phyloP scores from a whole-genome alignment of 1,140 invertebrate species.

The Leptoteleia sp. region DNA sequence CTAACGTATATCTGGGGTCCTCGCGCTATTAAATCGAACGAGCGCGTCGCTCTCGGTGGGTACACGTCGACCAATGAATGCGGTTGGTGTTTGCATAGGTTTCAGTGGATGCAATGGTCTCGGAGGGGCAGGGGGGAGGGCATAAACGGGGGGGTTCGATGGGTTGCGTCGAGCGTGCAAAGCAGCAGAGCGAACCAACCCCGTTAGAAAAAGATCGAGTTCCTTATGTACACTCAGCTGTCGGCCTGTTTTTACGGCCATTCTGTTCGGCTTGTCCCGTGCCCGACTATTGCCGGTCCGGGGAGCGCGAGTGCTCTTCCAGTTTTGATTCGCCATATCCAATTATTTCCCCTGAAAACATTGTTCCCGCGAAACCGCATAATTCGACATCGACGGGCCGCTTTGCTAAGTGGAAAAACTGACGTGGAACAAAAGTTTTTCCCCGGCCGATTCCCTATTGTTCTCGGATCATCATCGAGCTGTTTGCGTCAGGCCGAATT shows the following conservation, averaged over 20 bases:
- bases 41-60: conserved; percentile 64
- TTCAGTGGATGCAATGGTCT: conserved; percentile 69
- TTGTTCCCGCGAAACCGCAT: not conserved
- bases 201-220: conserved; percentile 57
- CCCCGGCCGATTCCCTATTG: conserved; percentile 9
- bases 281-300: conserved; percentile 44
- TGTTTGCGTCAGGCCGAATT: conserved; percentile 29
- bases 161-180: conserved; percentile 65
- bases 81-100: conserved; percentile 76
- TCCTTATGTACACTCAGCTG: conserved; percentile 72
- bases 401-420: too few relatives aligned
- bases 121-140: conserved; percentile 32
- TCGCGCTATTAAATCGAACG: conserved; percentile 69
- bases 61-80: conserved; percentile 72
- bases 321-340: too few relatives aligned
- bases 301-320: too few relatives aligned
- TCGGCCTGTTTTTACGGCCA: conserved; percentile 67
- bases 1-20: conserved; percentile 64
- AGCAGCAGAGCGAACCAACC: conserved; percentile 43
- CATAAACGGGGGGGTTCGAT: conserved; percentile 55
- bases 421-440: not conserved
- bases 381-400: too few relatives aligned
- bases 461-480: conserved; percentile 8
- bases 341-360: too few relatives aligned
- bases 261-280: conserved; percentile 59